A percentile compares a stretch with the other conserved stretches of the same genome.
phyloP scores from a whole-genome alignment of 1,140 invertebrate genomes.

The Drosophila nigromelanica region DNA sequence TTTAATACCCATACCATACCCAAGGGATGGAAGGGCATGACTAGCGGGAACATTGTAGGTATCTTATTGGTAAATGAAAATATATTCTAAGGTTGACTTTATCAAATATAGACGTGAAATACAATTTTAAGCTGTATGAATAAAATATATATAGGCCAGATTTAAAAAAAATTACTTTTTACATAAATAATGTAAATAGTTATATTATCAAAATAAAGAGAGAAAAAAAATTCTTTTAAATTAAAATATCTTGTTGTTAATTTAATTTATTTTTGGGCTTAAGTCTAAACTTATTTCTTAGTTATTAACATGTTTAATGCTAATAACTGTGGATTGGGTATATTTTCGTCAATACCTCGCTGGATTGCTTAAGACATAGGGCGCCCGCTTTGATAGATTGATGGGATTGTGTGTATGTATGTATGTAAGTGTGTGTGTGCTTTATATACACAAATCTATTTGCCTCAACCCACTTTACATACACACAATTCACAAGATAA shows the following conservation, averaged over 20 bases:
- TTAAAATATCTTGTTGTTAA: too few relatives aligned
- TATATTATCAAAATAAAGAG: too few relatives aligned
- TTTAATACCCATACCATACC: slow-evolving; percentile 13
- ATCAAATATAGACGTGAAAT: too few relatives aligned
- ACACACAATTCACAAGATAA: slow-evolving; percentile 36
- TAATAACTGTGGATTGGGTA: slow-evolving; percentile 7
- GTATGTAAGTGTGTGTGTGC: neutral
- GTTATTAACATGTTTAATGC: too few relatives aligned
- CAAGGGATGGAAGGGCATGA: neutral
- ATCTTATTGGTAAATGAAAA: neutral
- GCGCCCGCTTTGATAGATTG: slow-evolving; percentile 61
- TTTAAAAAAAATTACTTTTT: too few relatives aligned
- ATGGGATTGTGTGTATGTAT: slow-evolving; percentile 5
- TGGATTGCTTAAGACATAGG: neutral
- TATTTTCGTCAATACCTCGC: neutral
- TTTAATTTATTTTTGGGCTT: too few relatives aligned
- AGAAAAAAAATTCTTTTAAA: too few relatives aligned
- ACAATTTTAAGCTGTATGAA: too few relatives aligned
- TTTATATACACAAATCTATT: slow-evolving; percentile 62
- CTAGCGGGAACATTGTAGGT: neutral
- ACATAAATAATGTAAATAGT: too few relatives aligned
- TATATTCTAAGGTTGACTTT: neutral
- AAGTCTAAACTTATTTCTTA: too few relatives aligned
- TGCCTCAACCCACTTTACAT: slow-evolving; percentile 49
- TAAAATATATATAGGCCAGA: too few relatives aligned